Conservation (phyloP, 1,140 invertebrate species). For the Polyergus mexicanus region DNA sequence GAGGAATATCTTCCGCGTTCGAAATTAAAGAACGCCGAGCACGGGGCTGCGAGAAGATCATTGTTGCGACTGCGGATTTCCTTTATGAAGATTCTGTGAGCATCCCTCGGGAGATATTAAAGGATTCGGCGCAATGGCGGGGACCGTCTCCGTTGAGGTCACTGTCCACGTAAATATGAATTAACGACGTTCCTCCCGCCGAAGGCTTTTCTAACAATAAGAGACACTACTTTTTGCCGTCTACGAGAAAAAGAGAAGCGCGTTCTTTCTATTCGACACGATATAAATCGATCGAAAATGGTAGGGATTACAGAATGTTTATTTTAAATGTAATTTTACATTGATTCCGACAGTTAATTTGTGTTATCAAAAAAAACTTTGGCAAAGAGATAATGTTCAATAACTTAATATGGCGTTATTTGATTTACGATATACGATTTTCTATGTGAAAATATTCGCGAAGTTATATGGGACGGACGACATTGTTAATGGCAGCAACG, state of each 20-base stretch:
- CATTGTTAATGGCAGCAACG: constrained; percentile 39
- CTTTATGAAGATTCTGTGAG: constrained; percentile 54
- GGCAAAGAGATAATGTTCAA: neutral
- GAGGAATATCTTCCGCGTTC: constrained; percentile 1
- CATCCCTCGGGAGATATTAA: constrained; percentile 26
- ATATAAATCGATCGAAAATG: constrained; percentile 4
- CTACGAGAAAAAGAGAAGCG: neutral
- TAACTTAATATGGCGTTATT: neutral
- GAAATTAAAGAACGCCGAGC: constrained; percentile 36
- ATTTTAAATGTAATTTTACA: neutral
- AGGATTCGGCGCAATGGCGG: constrained; percentile 19
- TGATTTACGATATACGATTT: constrained; percentile 26
- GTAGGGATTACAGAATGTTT: neutral
- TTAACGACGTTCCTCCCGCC: neutral
- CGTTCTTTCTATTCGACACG: neutral
- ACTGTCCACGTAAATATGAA: constrained; percentile 46
- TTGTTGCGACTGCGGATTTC: constrained; percentile 42
- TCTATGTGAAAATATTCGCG: constrained; percentile 31
- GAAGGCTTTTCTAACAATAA: constrained; percentile 30
- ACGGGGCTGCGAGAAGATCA: constrained; percentile 36
- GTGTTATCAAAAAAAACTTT: neutral
- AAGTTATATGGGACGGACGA: neutral
- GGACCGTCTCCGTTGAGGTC: neutral
- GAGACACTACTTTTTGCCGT: neutral
- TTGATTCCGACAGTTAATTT: neutral